These are phyloP conservation scores for Chlamydotis undulata DNA, from an alignment of 2,113 vertebrate genomes.

Conservation along the genomic window DNA sequence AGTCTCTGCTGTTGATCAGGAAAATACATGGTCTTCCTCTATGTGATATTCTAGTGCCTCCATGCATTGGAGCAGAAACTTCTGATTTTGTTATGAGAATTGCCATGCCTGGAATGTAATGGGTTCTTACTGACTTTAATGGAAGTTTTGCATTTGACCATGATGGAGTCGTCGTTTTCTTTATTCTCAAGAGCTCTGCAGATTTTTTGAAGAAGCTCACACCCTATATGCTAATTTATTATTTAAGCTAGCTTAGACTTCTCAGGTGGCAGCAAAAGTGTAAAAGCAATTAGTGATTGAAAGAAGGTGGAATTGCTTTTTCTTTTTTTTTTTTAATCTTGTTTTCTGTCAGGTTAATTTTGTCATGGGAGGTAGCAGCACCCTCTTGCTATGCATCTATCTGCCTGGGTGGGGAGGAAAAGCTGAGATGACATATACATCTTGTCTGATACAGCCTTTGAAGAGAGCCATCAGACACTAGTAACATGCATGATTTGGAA, in stretches of 20 bases:
- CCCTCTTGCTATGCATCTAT: not conserved
- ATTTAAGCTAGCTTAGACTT: not conserved
- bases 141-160: not conserved
- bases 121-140: not conserved
- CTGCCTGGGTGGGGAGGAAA: accelerated
- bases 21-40: not conserved
- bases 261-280: not conserved
- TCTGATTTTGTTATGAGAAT: not conserved
- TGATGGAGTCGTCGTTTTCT: not conserved
- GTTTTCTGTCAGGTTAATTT: not conserved
- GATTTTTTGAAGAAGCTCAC: not conserved
- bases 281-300: not conserved
- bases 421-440: not conserved
- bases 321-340: not conserved
- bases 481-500: not conserved
- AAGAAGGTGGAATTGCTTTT: not conserved
- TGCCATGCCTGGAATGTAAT: not conserved
- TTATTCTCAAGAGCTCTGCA: not conserved
- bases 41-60: not conserved
- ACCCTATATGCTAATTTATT: not conserved
- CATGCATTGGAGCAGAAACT: not conserved
- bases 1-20: not conserved
- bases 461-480: not conserved
- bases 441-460: not conserved
- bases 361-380: not conserved